Conservation (phyloP, 2,888 invertebrate genomes). For the Limenitis camilla region DNA sequence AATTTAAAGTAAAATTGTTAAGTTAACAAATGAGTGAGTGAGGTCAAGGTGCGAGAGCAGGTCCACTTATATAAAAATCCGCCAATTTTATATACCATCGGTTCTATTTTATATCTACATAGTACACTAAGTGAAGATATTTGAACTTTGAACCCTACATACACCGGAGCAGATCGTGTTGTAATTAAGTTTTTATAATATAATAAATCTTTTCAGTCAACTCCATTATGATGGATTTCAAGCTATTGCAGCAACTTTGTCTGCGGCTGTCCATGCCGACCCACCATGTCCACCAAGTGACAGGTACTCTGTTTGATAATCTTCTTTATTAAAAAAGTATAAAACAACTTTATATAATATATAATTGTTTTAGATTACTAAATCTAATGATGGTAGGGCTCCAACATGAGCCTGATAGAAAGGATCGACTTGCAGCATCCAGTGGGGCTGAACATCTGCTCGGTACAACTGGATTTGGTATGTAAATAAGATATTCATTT, state of each 20-base stretch:
- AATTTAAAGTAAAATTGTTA: no score
- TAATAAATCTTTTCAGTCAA: conserved; percentile 80
- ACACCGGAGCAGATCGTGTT: no score
- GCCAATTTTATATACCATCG: no score
- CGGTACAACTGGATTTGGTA: conserved; percentile 80
- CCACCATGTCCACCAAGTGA: conserved; percentile 97
- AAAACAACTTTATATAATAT: background rate
- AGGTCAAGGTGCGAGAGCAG: no score
- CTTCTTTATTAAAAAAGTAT: background rate
- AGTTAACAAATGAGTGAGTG: no score
- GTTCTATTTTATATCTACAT: no score
- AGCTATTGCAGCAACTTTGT: conserved; percentile 89
- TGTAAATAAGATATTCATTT: conserved; percentile 15
- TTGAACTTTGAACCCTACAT: no score
- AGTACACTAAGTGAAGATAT: no score
- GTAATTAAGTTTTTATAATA: background rate
- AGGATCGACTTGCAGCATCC: conserved; percentile 72
- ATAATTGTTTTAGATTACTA: conserved; percentile 72
- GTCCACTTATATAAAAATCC: no score
- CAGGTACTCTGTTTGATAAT: conserved; percentile 53
- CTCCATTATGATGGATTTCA: conserved; percentile 98
- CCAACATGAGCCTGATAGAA: conserved; percentile 85
- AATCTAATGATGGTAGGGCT: conserved; percentile 90
- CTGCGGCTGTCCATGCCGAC: conserved; percentile 89
- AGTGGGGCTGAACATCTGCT: conserved; percentile 75